phyloP scores from a whole-genome alignment of 2,888 invertebrate genomes.

The Lithophane socia region DNA sequence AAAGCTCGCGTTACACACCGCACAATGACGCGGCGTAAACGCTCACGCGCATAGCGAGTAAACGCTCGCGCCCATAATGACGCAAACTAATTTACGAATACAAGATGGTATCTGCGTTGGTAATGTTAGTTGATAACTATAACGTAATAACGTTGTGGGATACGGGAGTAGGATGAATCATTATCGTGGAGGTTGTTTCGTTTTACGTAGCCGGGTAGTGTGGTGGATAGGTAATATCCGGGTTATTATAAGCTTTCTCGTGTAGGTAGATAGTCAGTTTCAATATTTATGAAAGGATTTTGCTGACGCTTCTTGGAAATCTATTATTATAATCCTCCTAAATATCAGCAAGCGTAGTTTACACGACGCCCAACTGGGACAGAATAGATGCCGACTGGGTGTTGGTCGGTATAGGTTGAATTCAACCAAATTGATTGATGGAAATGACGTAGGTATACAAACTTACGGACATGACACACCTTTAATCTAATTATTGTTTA shows the following conservation, averaged over 20 bases:
- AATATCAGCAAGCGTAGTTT: neutral
- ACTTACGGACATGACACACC: too few relatives aligned
- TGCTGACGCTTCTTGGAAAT: neutral
- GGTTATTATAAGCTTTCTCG: slow-evolving; percentile 5
- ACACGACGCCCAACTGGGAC: neutral
- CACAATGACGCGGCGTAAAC: slow-evolving; percentile 64
- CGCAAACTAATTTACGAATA: slow-evolving; percentile 73
- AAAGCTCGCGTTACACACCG: slow-evolving; percentile 61
- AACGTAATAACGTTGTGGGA: slow-evolving; percentile 59
- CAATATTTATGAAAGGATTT: slow-evolving; percentile 24
- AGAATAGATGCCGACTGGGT: neutral
- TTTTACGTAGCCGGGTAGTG: slow-evolving; percentile 16
- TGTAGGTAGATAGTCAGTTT: slow-evolving; percentile 2
- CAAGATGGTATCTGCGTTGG: slow-evolving; percentile 75
- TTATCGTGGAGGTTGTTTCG: slow-evolving; percentile 12
- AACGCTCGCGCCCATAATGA: slow-evolving; percentile 72
- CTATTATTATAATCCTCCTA: neutral
- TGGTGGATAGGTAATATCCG: slow-evolving; percentile 1
- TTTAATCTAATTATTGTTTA: too few relatives aligned
- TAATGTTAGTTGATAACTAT: slow-evolving; percentile 73
- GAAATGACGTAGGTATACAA: neutral
- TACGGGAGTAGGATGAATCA: slow-evolving; percentile 20
- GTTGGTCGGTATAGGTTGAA: neutral
- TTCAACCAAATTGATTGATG: neutral
- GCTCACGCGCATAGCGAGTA: slow-evolving; percentile 66